Conservation (phyloP, 23 tunicate species). For the Ciona savignyi region DNA sequence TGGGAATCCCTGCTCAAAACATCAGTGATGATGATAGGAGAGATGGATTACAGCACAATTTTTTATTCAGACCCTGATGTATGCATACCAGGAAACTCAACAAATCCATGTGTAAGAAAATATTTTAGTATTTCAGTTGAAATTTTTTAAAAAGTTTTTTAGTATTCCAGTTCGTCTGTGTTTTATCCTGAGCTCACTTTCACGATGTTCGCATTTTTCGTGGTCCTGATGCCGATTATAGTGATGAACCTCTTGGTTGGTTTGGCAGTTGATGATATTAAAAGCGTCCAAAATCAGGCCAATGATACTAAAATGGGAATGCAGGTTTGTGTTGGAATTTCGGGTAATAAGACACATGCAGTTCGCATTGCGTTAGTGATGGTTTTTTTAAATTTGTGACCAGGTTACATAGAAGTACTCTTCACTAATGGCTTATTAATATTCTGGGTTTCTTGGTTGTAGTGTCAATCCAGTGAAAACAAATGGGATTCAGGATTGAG, state of each 20-base stretch:
- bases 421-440: too few species aligned
- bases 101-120: not conserved
- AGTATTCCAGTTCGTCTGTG: slow-evolving; percentile 5
- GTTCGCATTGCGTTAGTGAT: not conserved
- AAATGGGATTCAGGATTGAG: too few species aligned
- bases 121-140: too few species aligned
- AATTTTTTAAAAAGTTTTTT: not conserved
- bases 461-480: too few species aligned
- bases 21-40: slow-evolving; percentile 41
- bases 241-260: slow-evolving; percentile 41
- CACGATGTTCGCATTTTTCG: slow-evolving; percentile 6
- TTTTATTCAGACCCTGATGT: slow-evolving; percentile 17
- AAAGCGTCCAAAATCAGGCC: slow-evolving; percentile 26
- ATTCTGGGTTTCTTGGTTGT: too few species aligned
- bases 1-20: slow-evolving; percentile 21
- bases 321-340: slow-evolving; percentile 16
- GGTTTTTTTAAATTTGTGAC: not conserved
- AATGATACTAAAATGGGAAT: slow-evolving; percentile 22
- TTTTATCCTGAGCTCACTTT: slow-evolving; percentile 6
- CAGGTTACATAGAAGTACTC: too few species aligned
- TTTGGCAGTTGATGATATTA: slow-evolving; percentile 48
- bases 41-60: slow-evolving; percentile 26
- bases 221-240: slow-evolving; percentile 26
- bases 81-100: not conserved
- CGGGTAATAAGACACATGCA: not conserved